A percentile compares a stretch with the other conserved stretches of the same genome.
phyloP scores from a whole-genome alignment of 2,797 vertebrate species.

The Sebastes cheni region DNA sequence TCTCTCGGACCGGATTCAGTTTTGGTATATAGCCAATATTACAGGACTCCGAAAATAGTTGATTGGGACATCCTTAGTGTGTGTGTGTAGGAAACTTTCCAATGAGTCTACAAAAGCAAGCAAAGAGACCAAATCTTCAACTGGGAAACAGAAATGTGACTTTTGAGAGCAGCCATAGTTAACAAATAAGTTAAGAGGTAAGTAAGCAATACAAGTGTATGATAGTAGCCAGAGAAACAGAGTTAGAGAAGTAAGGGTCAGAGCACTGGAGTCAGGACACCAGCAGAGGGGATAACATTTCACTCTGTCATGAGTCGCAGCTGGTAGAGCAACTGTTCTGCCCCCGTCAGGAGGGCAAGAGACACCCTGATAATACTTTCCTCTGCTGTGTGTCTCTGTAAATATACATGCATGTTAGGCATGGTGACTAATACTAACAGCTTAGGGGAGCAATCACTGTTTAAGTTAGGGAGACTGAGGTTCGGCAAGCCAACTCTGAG shows the following conservation, averaged over 20 bases:
- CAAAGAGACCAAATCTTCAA: not conserved
- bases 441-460: not conserved
- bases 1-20: too few species aligned
- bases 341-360: not conserved
- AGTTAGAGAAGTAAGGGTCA: not conserved
- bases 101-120: not conserved
- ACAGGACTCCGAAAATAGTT: not conserved
- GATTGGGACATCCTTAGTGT: not conserved
- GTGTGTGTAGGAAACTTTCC: not conserved
- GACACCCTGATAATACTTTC: not conserved
- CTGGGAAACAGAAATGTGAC: not conserved
- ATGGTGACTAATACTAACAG: not conserved
- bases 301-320: slow-evolving; percentile 12
- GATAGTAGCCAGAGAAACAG: not conserved
- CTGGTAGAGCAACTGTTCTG: slow-evolving; percentile 9
- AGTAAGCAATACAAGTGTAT: not conserved
- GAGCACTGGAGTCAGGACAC: not conserved
- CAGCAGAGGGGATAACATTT: not conserved
- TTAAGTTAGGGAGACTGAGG: not conserved
- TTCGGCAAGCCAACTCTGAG: not conserved
- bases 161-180: not conserved
- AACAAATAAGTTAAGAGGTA: not conserved
- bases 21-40: not conserved
- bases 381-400: not conserved
- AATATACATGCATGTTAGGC: slow-evolving; percentile 12